phyloP scores from a whole-genome alignment of 2,113 vertebrate species.

The Lepisosteus osseus region DNA sequence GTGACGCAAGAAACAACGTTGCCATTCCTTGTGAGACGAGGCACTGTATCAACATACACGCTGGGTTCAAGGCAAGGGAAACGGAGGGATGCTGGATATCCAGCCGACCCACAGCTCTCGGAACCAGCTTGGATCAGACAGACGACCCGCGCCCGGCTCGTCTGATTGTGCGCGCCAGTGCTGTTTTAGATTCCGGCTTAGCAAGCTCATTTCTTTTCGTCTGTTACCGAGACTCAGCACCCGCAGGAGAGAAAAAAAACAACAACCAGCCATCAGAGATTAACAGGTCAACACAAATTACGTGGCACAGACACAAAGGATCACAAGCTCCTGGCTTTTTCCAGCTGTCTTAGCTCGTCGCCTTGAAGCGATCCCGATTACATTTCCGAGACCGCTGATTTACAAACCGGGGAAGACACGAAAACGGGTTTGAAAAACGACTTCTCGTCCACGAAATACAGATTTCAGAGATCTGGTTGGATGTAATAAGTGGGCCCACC shows the following conservation, averaged over 20 bases:
- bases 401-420: not conserved
- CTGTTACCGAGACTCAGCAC: conserved; percentile 52
- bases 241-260: conserved; percentile 23
- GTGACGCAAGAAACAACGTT: too few relatives aligned
- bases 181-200: conserved; percentile 40
- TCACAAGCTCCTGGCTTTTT: conserved; percentile 38
- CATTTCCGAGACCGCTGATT: too few relatives aligned
- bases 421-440: not conserved
- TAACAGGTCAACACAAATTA: conserved; percentile 48
- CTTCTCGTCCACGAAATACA: not conserved
- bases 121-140: not conserved
- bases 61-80: too few relatives aligned
- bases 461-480: too few relatives aligned
- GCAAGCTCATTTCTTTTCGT: conserved; percentile 48
- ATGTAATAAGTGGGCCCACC: too few relatives aligned
- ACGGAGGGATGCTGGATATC: too few relatives aligned
- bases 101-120: too few relatives aligned
- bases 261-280: conserved; percentile 39
- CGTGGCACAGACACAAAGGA: conserved; percentile 35
- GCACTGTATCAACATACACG: too few relatives aligned
- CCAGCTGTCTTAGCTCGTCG: conserved; percentile 35
- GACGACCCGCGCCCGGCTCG: conserved; percentile 8
- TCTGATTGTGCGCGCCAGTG: conserved; percentile 15
- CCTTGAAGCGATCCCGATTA: not conserved
- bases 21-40: too few relatives aligned